A percentile compares a stretch with the other conserved stretches of the same genome.
Conservation (phyloP, 2,113 vertebrate species). For the Corvus cornix region DNA sequence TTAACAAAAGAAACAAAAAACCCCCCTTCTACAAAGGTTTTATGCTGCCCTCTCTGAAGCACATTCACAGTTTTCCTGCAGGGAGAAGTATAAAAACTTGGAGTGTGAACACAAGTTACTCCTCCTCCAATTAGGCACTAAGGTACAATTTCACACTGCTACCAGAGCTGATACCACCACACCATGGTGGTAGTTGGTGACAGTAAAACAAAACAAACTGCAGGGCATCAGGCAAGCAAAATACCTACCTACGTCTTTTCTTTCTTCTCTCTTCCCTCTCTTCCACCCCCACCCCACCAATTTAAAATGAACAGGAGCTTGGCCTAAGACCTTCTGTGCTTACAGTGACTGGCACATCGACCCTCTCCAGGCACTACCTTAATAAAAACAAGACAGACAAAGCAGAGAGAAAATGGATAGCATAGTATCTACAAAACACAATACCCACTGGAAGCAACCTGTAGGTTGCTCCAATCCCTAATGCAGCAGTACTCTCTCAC, state of each 20-base stretch:
- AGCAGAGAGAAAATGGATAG: constrained; percentile 8
- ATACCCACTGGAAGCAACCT: background rate
- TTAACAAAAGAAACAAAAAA: background rate
- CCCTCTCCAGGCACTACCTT: background rate
- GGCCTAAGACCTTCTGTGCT: background rate
- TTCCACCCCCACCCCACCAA: background rate
- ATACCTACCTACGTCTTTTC: background rate
- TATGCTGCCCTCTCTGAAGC: background rate
- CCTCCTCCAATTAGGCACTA: background rate
- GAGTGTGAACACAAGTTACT: background rate
- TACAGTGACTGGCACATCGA: background rate
- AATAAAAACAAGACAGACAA: constrained; percentile 15
- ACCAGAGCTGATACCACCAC: background rate
- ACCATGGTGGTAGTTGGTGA: background rate
- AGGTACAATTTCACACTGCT: background rate
- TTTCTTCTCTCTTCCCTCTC: background rate
- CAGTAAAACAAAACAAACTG: background rate
- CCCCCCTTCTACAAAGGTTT: background rate
- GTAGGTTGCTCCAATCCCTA: background rate
- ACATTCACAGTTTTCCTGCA: background rate
- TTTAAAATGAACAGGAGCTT: background rate
- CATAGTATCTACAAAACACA: background rate
- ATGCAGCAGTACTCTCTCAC: background rate
- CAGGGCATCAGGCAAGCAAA: background rate
- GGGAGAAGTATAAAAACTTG: background rate